A percentile compares a stretch with the other conserved stretches of the same genome.
These are phyloP conservation scores for Halcyon senegalensis DNA, from an alignment of 2,113 vertebrate species.

Conservation along the genomic window DNA sequence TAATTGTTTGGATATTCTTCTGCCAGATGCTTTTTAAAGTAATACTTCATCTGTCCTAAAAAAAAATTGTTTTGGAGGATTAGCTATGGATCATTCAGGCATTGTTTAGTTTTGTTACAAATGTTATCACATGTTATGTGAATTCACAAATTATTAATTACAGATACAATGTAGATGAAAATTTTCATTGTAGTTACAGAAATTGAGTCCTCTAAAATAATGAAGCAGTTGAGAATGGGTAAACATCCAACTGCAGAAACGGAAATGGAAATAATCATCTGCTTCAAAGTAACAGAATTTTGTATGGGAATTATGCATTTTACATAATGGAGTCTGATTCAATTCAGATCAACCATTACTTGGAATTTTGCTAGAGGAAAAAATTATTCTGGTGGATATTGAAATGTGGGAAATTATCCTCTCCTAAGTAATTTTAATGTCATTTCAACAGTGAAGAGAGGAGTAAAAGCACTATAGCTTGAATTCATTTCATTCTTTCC, in stretches of 20 bases:
- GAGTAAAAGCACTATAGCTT: background rate
- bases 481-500: conserved; percentile 19
- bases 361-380: conserved; percentile 1
- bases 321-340: background rate
- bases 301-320: background rate
- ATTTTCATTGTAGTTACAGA: background rate
- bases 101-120: background rate
- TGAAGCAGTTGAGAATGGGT: background rate
- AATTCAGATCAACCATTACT: background rate
- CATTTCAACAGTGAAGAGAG: background rate
- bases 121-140: background rate
- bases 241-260: background rate
- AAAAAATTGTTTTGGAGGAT: background rate
- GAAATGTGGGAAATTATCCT: background rate
- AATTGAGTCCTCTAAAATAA: background rate
- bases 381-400: background rate
- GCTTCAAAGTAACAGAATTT: conserved; percentile 12
- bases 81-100: background rate
- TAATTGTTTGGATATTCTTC: background rate
- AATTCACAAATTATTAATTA: background rate
- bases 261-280: conserved; percentile 7
- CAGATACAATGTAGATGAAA: background rate
- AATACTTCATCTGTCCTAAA: background rate
- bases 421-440: conserved; percentile 27
- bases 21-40: background rate